Conservation (phyloP, 2,113 vertebrate species). For the Ciconia stormi region DNA sequence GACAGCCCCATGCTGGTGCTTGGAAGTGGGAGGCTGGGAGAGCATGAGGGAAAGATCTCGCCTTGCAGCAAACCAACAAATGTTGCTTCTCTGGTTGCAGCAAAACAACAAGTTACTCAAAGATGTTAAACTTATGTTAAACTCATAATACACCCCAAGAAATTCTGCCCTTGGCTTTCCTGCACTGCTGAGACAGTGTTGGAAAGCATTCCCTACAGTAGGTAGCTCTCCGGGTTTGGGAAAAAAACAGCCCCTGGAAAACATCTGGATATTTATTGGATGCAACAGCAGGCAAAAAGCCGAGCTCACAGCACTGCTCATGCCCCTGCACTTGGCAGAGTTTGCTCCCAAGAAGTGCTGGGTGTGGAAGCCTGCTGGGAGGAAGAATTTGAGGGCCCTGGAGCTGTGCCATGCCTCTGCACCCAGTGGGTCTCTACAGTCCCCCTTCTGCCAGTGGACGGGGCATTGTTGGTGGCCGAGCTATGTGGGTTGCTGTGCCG, state of each 20-base stretch:
- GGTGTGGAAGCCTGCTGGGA: fast-evolving
- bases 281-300: background rate
- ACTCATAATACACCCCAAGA: background rate
- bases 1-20: fast-evolving
- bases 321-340: fast-evolving
- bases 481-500: fast-evolving
- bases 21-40: background rate
- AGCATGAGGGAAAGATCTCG: background rate
- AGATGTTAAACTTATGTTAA: background rate
- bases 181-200: background rate
- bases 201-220: background rate
- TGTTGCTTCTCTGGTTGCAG: background rate
- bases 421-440: fast-evolving
- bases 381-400: fast-evolving
- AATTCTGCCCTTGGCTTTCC: background rate
- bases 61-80: background rate
- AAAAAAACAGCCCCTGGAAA: background rate
- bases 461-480: fast-evolving
- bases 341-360: fast-evolving
- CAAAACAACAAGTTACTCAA: background rate
- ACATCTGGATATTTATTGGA: background rate
- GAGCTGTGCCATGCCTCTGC: fast-evolving
- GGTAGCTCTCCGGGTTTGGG: background rate
- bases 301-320: fast-evolving
- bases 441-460: fast-evolving